A percentile compares a stretch with the other conserved stretches of the same genome.
phyloP scores from a whole-genome alignment of 2,113 vertebrate genomes.

The Brevimyrus niger region DNA sequence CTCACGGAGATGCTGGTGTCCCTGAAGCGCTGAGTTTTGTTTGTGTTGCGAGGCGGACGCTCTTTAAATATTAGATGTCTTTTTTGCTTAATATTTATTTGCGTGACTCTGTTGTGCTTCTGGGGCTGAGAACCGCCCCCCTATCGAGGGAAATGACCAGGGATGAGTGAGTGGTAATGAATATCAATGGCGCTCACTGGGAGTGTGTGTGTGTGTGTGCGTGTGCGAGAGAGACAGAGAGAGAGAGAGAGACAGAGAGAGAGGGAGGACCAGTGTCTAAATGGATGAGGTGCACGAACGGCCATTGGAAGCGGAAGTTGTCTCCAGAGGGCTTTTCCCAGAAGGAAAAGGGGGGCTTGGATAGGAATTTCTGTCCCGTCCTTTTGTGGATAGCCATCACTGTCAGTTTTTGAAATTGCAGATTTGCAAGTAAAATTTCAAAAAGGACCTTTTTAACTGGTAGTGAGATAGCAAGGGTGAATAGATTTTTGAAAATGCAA shows the following conservation, averaged over 20 bases:
- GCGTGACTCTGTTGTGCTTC: background rate
- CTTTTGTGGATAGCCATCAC: background rate
- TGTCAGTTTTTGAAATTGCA: background rate
- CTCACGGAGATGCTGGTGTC: background rate
- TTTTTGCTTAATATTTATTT: background rate
- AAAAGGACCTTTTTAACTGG: background rate
- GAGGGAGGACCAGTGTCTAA: background rate
- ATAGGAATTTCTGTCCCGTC: background rate
- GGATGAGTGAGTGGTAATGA: background rate
- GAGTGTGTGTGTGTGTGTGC: background rate
- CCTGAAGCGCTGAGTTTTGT: background rate
- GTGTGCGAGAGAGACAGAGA: background rate
- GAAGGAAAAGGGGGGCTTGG: background rate
- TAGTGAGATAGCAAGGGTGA: background rate
- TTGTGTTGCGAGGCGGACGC: background rate
- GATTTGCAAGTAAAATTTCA: background rate
- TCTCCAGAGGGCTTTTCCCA: background rate
- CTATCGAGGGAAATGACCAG: background rate
- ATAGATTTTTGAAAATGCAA: background rate
- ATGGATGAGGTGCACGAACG: background rate
- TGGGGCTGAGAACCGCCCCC: background rate
- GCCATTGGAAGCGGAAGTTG: background rate
- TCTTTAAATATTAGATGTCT: background rate
- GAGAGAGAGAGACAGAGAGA: background rate
- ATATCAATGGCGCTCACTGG: background rate